Conservation (phyloP, 2,797 vertebrate genomes). For the Enteromius fasciolatus region DNA sequence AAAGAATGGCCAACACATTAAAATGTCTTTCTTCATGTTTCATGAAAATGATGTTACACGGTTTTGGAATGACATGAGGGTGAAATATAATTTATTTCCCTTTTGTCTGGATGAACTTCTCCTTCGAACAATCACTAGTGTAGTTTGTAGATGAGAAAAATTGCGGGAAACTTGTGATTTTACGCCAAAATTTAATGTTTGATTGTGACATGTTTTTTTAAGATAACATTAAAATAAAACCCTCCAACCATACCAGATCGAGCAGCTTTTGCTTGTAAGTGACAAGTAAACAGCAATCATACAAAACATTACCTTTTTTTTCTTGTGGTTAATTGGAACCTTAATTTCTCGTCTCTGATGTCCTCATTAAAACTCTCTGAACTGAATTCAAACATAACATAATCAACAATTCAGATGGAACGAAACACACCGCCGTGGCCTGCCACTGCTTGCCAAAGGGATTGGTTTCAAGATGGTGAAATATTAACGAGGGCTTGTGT, state of each 20-base stretch:
- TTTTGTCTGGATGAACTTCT: background rate
- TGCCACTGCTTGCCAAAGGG: conserved; percentile 45
- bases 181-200: background rate
- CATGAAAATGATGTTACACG: background rate
- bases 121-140: background rate
- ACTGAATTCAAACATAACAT: conserved; percentile 47
- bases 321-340: conserved; percentile 49
- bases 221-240: background rate
- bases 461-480: conserved; percentile 55
- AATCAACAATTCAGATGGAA: conserved; percentile 52
- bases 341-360: conserved; percentile 55
- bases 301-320: conserved; percentile 25
- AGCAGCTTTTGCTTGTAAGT: conserved; percentile 3
- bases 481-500: conserved; percentile 60
- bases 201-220: conserved; percentile 10
- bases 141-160: background rate
- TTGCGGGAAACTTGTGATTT: background rate
- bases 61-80: background rate
- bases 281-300: conserved; percentile 40
- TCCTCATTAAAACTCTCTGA: conserved; percentile 57
- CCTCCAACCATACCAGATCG: background rate
- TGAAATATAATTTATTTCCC: background rate
- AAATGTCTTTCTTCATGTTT: background rate
- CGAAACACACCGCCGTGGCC: conserved; percentile 33
- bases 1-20: background rate